phyloP scores from a whole-genome alignment of 1,140 invertebrate species.

The Capitella teleta region DNA sequence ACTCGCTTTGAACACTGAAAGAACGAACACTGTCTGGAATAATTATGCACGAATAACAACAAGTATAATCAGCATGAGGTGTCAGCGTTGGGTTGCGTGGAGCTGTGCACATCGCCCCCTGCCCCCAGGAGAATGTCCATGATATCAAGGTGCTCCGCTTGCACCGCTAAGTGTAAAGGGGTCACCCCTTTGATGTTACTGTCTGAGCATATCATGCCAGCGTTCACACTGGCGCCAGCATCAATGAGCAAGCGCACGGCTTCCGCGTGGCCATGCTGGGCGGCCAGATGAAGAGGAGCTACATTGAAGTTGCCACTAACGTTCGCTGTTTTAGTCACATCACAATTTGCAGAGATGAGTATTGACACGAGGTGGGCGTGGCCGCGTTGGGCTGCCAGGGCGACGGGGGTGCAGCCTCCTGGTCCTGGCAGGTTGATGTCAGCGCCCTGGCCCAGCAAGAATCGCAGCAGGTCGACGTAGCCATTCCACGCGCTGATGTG shows the following conservation, averaged over 20 bases:
- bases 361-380: not conserved
- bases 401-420: not conserved
- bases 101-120: not conserved
- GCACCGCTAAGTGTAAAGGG: slow-evolving; percentile 1
- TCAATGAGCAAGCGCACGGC: not conserved
- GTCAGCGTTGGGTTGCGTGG: not conserved
- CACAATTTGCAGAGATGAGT: not conserved
- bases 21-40: too few relatives aligned
- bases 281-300: slow-evolving; percentile 1
- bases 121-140: slow-evolving; percentile 6
- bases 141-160: slow-evolving; percentile 2
- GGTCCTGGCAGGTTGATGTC: not conserved
- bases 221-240: not conserved
- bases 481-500: slow-evolving; percentile 6
- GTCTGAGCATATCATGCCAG: not conserved
- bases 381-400: slow-evolving; percentile 4
- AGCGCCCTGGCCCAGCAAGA: not conserved
- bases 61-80: not conserved
- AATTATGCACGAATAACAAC: too few relatives aligned
- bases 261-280: not conserved
- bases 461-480: not conserved
- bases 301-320: not conserved
- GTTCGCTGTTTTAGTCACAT: not conserved
- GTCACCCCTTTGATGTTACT: not conserved
- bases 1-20: too few relatives aligned